phyloP scores from a whole-genome alignment of 2,797 vertebrate genomes.

The Pristis pectinata region DNA sequence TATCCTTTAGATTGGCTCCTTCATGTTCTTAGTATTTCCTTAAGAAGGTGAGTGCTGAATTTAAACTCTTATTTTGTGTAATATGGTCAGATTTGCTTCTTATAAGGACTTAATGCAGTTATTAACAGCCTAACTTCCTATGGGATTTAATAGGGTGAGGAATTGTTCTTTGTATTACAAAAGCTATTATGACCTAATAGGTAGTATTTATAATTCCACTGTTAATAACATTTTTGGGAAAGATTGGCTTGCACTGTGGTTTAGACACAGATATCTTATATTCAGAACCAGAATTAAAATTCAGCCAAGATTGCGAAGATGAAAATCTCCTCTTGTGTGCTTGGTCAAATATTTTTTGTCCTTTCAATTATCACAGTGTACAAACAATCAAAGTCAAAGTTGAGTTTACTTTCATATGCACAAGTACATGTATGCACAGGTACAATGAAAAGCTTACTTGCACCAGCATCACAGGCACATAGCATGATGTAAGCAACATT shows the following conservation, averaged over 20 bases:
- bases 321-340: neutral
- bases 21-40: neutral
- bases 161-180: neutral
- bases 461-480: too few species aligned
- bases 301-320: neutral
- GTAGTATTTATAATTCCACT: neutral
- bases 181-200: neutral
- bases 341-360: neutral
- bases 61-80: neutral
- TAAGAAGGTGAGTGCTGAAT: neutral
- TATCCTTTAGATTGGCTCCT: neutral
- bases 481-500: too few species aligned
- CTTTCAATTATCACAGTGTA: too few species aligned
- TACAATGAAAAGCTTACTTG: too few species aligned
- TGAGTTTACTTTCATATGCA: too few species aligned
- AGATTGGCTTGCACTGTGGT: neutral
- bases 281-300: neutral
- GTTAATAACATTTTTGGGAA: neutral
- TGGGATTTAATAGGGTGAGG: neutral
- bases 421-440: too few species aligned
- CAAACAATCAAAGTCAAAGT: too few species aligned
- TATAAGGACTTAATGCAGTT: neutral
- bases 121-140: too few species aligned
- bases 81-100: neutral
- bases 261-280: neutral